phyloP scores from a whole-genome alignment of 53 echinoderm and acorn worm genomes.

The Apostichopus leukothele region DNA sequence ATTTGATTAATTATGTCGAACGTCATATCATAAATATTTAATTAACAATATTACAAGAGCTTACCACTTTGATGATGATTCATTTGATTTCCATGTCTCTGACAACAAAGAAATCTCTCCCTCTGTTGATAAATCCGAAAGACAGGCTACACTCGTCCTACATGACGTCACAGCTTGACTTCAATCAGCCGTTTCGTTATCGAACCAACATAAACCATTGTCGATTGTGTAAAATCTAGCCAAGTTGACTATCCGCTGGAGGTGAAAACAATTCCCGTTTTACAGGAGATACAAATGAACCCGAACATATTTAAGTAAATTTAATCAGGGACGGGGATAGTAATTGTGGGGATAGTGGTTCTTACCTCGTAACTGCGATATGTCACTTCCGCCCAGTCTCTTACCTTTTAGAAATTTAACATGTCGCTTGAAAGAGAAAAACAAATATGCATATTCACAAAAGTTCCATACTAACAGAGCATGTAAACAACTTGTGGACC shows the following conservation, averaged over 20 bases:
- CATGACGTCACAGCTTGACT: background rate
- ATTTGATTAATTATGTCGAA: too few relatives aligned
- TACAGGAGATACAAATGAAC: too few relatives aligned
- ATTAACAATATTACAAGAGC: background rate
- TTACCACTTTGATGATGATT: background rate
- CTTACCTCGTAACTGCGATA: constrained; percentile 3
- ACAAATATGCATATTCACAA: background rate
- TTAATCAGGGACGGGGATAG: too few relatives aligned
- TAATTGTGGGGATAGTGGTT: background rate
- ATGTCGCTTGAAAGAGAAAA: background rate
- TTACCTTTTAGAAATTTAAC: background rate
- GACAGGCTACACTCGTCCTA: background rate
- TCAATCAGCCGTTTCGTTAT: constrained; percentile 6
- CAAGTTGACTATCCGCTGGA: background rate
- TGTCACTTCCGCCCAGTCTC: background rate
- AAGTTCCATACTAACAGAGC: too few relatives aligned
- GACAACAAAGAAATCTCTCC: background rate
- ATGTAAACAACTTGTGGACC: too few relatives aligned
- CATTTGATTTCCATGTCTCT: background rate
- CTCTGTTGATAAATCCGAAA: constrained; percentile 15
- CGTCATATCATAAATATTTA: too few relatives aligned
- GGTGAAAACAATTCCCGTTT: too few relatives aligned
- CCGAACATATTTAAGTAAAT: too few relatives aligned
- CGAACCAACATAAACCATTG: background rate
- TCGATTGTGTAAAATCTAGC: background rate